Base-by-base conservation (phyloP, 2,797 vertebrate species). In the Poliocrania exsul region DNA sequence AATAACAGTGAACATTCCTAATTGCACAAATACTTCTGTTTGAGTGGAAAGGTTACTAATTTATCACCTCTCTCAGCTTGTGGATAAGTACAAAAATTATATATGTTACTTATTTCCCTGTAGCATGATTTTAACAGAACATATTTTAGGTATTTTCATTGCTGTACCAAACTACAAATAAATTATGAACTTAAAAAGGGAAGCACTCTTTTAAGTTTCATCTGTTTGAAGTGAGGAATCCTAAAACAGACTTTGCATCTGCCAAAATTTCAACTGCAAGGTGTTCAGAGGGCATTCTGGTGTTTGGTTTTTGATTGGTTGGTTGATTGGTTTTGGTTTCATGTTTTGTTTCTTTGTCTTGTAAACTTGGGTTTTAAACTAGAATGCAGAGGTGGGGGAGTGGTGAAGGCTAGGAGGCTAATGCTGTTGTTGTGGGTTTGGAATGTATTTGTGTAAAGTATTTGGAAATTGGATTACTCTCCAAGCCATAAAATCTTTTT, bases 371-470 rank as follows among this genome's bases (percentile, higher is more conserved):
- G 16, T 42, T 82, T 79, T 67, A 66, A 79, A 37, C 23, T 42
- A 73, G 60, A 77, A 62, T 73, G 92, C 24, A 70, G 31, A 67
- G 8, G 13, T 74, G 19, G 28, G 14, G 16, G 20, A 29, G 14
- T 19, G 15, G 6, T 5, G 4, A 3, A 6, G 4, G 4, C 3
- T 28, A 24, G 19, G 23, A 6, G 13, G 1, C 20, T 37, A 56
- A 18, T 51, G 17, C 20, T 65, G 9, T 38, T 51, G 26, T 31
- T 57, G 25, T 15, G 25, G 5, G 3, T 90, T 82, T 93, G 44
- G 38, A 85, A 5, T 7, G 16, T 1, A 0, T 73, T 46, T 80
- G 3, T 82, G 13, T 62, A 14, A 88, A 66, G 21, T 66, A 35
- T 72, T 53, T 66, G 35, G 54, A 85, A 84, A 73, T 0, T 46